Base-by-base conservation (phyloP, 2,888 invertebrate species). In the Trichacis sp. region DNA sequence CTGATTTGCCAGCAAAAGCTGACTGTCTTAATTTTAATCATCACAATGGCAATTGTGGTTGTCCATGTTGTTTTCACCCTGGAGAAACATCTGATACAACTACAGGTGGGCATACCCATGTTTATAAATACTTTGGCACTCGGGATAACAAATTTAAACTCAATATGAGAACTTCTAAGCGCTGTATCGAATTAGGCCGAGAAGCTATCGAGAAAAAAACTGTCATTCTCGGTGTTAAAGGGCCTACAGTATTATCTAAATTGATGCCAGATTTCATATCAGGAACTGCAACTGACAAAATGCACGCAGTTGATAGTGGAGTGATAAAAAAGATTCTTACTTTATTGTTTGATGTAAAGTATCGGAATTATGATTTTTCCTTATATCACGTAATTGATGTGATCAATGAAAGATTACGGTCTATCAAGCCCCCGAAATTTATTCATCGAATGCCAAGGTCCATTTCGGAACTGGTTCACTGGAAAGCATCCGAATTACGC, bases 401-500 rank as follows among this genome's bases (percentile, higher is more conserved):
- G 4, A 12, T 40, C 2, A 15, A 12, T 4, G 5, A 5, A 14
- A 9, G 40, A 40, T 40, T 40, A 12, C 5, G 3, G 5, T 8
- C 8, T 36, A 59, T 70, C 8, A 69, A 65, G 42, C 64, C 63
- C 12, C 68, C 63, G 15, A 64, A 65, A 56, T 69, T 65, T 30
- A 46, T 69, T 1, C 65, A 69, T 46, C 50, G 67, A 11, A 55
- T 70, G 60, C 68, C 68, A 3, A 57, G 56, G 1, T 38, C 43
- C 29, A 20, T 67, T 11, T 12, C 20, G 9, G 60, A 71, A 42
- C 49, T 70, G 30, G 5, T 48, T 2, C 57, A 64, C 38, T 68
- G 57, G 67, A 64, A 70, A 53, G 62, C 65, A 14, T 69, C 61
- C 0, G 68, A 70, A 53, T 36, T 63, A 15, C 40, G 40, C 40